Conservation (phyloP, 2,113 vertebrate genomes). For the Urocolius indicus region DNA sequence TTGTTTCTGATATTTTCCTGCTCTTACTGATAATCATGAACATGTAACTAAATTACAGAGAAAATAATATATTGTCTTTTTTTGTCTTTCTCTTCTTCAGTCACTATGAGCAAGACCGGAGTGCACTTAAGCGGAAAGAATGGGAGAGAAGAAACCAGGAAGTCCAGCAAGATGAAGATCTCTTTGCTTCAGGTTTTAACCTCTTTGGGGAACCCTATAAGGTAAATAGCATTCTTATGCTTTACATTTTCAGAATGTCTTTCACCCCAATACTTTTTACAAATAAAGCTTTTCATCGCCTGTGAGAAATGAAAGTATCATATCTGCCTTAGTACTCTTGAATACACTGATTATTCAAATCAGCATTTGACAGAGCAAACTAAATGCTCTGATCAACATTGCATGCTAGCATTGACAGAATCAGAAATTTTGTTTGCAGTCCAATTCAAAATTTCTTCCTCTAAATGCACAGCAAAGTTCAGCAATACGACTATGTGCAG, state of each 20-base stretch:
- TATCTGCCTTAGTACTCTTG: neutral
- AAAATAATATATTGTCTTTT: conserved; percentile 25
- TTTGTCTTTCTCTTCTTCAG: conserved; percentile 76
- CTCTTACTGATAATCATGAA: conserved; percentile 1
- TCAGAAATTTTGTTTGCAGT: neutral
- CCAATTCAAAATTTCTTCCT: neutral
- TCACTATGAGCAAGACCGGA: conserved; percentile 96
- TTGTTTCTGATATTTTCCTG: neutral
- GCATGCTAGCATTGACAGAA: neutral
- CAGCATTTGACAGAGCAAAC: neutral
- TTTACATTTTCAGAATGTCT: neutral
- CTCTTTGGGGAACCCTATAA: conserved; percentile 98
- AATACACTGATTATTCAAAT: neutral
- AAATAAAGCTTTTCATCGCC: neutral
- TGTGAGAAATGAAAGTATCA: neutral
- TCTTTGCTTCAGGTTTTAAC: conserved; percentile 97
- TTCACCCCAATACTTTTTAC: neutral
- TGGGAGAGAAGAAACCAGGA: conserved; percentile 98
- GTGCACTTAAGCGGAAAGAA: conserved; percentile 92
- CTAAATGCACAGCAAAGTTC: neutral
- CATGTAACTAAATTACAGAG: neutral
- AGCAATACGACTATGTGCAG: conserved; percentile 7
- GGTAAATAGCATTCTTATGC: conserved; percentile 74
- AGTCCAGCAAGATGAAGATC: conserved; percentile 97
- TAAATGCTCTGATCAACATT: neutral